These are phyloP conservation scores for Bombus picipes DNA, from an alignment of 1,140 invertebrate species.

Conservation along the genomic window DNA sequence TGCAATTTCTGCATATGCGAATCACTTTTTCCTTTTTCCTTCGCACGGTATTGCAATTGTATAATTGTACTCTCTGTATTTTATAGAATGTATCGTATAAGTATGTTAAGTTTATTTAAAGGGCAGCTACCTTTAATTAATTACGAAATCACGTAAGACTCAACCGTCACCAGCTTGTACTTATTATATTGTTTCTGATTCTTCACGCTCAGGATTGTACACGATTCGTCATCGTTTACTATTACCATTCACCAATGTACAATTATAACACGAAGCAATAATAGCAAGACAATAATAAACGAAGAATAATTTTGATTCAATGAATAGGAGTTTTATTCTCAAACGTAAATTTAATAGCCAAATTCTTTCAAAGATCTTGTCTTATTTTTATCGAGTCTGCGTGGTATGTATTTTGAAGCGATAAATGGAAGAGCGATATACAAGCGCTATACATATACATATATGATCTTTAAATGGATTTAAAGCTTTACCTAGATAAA, in stretches of 20 bases:
- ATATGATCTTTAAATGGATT: too few relatives aligned
- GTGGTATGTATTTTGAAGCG: too few relatives aligned
- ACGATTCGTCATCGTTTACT: conserved; percentile 19
- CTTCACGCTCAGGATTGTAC: conserved; percentile 15
- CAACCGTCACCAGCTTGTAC: not conserved
- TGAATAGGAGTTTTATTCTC: too few relatives aligned
- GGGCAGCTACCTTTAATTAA: conserved; percentile 39
- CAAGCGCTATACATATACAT: too few relatives aligned
- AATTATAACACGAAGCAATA: conserved; percentile 62
- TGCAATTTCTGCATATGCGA: not conserved
- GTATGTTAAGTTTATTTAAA: conserved; percentile 31
- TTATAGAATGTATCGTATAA: conserved; percentile 7
- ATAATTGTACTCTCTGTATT: not conserved
- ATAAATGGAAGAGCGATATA: too few relatives aligned
- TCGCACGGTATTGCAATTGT: conserved; percentile 14
- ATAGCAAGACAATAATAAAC: conserved; percentile 73
- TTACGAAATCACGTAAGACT: not conserved
- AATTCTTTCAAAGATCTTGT: too few relatives aligned
- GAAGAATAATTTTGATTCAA: conserved; percentile 31
- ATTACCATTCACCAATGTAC: conserved; percentile 41
- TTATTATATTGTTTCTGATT: not conserved
- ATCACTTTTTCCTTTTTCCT: not conserved
- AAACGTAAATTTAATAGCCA: not conserved
- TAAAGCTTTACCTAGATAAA: too few relatives aligned
- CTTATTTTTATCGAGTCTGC: too few relatives aligned